A percentile compares a stretch with the other conserved stretches of the same genome.
phyloP scores from a whole-genome alignment of 1,140 invertebrate species.

The Aphelenchoides besseyi region DNA sequence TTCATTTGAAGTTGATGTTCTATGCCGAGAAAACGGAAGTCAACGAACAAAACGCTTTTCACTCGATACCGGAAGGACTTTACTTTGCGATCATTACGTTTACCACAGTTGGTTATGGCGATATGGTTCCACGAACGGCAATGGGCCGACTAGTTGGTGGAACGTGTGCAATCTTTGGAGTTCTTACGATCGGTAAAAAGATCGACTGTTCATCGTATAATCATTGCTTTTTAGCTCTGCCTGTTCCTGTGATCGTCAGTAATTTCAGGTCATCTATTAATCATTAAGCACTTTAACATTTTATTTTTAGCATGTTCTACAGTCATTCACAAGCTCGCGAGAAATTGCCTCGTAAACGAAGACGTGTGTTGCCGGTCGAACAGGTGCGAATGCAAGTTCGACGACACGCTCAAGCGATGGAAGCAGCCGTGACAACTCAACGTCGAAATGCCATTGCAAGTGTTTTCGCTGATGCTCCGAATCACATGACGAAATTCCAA shows the following conservation, averaged over 20 bases:
- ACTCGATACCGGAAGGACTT: conserved; percentile 64
- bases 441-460: conserved; percentile 39
- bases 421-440: conserved; percentile 21
- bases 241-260: conserved; percentile 45
- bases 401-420: conserved; percentile 42
- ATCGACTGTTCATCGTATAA: neutral
- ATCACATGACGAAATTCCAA: conserved; percentile 3
- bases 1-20: too few species aligned
- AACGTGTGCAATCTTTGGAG: conserved; percentile 81
- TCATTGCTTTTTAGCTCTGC: conserved; percentile 18
- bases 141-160: conserved; percentile 78
- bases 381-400: conserved; percentile 51
- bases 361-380: conserved; percentile 45
- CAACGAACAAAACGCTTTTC: conserved; percentile 48
- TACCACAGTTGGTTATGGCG: conserved; percentile 68
- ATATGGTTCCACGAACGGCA: conserved; percentile 36
- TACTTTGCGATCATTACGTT: conserved; percentile 65
- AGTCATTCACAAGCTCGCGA: conserved; percentile 45
- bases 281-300: neutral
- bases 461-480: conserved; percentile 16
- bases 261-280: conserved; percentile 28
- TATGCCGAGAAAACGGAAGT: conserved; percentile 19
- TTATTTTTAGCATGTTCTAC: conserved; percentile 31
- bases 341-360: conserved; percentile 41
- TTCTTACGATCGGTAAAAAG: conserved; percentile 71